Evolutionary conservation across 2,797 vertebrate genomes (phyloP).

Genomic region (Pempheris klunzingeri): DNA sequence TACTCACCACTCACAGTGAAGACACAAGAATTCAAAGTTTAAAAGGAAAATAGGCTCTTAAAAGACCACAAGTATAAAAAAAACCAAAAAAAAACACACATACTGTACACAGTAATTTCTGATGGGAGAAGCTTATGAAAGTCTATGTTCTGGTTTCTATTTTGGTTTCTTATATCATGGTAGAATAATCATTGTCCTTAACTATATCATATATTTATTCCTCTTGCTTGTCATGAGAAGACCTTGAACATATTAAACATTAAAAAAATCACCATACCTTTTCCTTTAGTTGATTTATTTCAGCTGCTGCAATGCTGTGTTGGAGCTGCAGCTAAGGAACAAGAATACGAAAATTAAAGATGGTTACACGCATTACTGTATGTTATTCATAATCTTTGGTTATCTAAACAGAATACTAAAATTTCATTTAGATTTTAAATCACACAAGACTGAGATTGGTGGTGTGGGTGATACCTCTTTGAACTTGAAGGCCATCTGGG

Average conservation of each 20-base stretch:
- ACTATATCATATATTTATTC: not conserved
- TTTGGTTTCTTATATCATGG: not conserved
- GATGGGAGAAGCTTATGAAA: not conserved
- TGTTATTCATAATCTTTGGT: not conserved
- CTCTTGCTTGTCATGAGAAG: not conserved
- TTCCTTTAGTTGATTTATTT: conserved; percentile 90
- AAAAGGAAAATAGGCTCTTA: not conserved
- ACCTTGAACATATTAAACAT: not conserved
- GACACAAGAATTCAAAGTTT: not conserved
- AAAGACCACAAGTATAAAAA: not conserved
- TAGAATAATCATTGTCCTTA: not conserved
- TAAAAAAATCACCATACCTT: conserved; percentile 79
- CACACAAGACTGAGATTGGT: not conserved
- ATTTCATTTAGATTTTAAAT: conserved; percentile 9
- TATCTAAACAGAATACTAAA: not conserved
- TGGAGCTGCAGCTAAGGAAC: conserved; percentile 89
- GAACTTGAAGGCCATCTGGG: conserved; percentile 91
- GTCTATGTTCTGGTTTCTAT: not conserved
- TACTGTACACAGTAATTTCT: not conserved
- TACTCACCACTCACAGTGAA: not conserved
- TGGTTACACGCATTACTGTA: not conserved
- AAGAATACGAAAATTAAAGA: conserved; percentile 45
- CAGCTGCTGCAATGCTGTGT: conserved; percentile 86
- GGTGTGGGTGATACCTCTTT: conserved; percentile 87
- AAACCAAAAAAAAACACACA: too few relatives aligned